A percentile compares a stretch with the other conserved stretches of the same genome.
Conservation (phyloP, 2,113 vertebrate genomes). For the Psilopogon haemacephalus region DNA sequence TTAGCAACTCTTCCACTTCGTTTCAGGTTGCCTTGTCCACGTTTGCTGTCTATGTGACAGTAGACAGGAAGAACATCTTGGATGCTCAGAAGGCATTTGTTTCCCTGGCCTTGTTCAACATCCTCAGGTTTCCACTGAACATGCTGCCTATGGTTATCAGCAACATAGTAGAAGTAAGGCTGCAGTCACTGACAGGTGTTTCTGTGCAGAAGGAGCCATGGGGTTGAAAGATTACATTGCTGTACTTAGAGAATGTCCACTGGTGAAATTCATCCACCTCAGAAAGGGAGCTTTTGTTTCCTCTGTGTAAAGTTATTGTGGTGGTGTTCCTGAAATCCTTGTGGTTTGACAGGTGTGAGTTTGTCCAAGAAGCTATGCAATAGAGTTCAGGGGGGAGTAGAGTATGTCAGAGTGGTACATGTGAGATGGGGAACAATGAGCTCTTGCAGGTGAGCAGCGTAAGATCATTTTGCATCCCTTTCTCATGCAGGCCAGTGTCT, state of each 20-base stretch:
- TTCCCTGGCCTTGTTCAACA: slow-evolving; percentile 92
- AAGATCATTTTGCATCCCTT: neutral
- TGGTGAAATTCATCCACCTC: neutral
- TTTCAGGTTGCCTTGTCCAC: slow-evolving; percentile 83
- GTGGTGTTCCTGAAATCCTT: neutral
- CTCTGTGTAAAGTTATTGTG: neutral
- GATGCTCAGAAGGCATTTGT: slow-evolving; percentile 94
- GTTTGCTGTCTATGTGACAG: slow-evolving; percentile 83
- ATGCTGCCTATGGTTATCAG: slow-evolving; percentile 98
- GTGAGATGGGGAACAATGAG: neutral
- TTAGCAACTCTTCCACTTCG: neutral
- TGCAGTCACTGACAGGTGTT: neutral
- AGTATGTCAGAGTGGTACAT: neutral
- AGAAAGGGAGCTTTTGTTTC: neutral
- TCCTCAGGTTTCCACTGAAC: slow-evolving; percentile 92
- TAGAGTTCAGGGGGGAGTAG: neutral
- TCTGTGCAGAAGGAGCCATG: neutral
- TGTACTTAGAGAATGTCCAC: neutral
- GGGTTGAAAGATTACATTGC: neutral
- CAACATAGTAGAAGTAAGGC: slow-evolving; percentile 88
- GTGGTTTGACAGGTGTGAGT: neutral
- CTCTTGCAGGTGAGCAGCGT: neutral
- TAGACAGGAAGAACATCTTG: slow-evolving; percentile 78
- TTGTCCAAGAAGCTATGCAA: neutral
- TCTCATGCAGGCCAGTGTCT: slow-evolving; percentile 86